These are phyloP conservation scores for Endotricha flammealis DNA, from an alignment of 2,888 invertebrate genomes.

Conservation along the genomic window DNA sequence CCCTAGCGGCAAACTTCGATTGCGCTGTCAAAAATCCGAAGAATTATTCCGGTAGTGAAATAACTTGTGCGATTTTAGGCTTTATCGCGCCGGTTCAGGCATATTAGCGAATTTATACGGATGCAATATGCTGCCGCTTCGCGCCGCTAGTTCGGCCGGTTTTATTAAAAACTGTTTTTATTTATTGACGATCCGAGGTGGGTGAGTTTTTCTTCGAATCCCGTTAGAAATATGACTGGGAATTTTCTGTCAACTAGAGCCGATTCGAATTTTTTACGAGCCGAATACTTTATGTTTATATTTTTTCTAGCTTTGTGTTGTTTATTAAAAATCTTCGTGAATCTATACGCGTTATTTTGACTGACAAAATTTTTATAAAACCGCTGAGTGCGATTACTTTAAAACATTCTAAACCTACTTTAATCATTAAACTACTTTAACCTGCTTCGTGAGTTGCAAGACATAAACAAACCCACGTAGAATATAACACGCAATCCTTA, in stretches of 20 bases:
- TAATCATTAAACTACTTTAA: slow-evolving; percentile 11
- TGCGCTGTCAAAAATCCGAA: slow-evolving; percentile 78
- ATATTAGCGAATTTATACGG: slow-evolving; percentile 72
- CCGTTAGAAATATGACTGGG: slow-evolving; percentile 18
- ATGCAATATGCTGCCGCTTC: slow-evolving; percentile 65
- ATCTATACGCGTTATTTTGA: too few relatives aligned
- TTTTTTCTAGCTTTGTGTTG: too few relatives aligned
- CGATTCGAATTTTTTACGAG: too few relatives aligned
- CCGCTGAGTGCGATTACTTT: too few relatives aligned
- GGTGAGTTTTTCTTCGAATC: slow-evolving; percentile 42
- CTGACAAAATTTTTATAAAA: too few relatives aligned
- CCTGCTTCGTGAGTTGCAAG: slow-evolving; percentile 14
- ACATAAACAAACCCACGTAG: slow-evolving; percentile 17
- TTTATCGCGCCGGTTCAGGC: slow-evolving; percentile 74
- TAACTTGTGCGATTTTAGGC: slow-evolving; percentile 74
- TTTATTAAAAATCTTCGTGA: too few relatives aligned
- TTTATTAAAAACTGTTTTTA: slow-evolving; percentile 73
- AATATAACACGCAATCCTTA: slow-evolving; percentile 27
- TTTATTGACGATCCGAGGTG: slow-evolving; percentile 62
- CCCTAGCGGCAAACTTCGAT: slow-evolving; percentile 75
- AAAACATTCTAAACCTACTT: too few relatives aligned
- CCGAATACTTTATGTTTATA: too few relatives aligned
- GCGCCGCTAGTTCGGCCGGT: slow-evolving; percentile 51
- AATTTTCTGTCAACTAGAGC: background rate
- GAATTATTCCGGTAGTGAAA: slow-evolving; percentile 73